Percentiles rank a stretch among this genome's conserved stretches.
These are phyloP conservation scores for Panthera leo DNA, from an alignment of 2,113 vertebrate genomes.

Conservation along the genomic window DNA sequence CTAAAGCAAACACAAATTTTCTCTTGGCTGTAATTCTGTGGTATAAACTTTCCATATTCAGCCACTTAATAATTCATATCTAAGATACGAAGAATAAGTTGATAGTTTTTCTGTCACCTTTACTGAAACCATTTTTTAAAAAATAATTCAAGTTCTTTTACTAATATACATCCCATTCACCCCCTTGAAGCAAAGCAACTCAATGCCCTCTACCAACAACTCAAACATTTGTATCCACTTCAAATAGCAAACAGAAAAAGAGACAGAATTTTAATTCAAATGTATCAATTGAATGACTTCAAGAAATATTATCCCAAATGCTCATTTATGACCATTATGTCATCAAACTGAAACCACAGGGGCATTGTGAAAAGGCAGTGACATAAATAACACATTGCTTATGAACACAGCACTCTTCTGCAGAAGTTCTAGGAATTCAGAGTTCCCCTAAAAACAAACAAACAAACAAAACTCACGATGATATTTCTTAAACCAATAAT, in stretches of 20 bases:
- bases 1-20: conserved; percentile 53
- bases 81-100: conserved; percentile 43
- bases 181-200: not conserved
- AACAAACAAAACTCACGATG: not conserved
- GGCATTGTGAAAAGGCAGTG: not conserved
- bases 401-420: not conserved
- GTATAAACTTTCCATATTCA: not conserved
- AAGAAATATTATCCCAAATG: conserved; percentile 27
- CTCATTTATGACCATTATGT: not conserved
- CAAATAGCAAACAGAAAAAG: conserved; percentile 12
- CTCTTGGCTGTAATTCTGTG: not conserved
- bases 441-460: not conserved
- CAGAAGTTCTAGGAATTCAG: conserved; percentile 21
- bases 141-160: conserved; percentile 22
- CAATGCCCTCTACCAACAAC: not conserved
- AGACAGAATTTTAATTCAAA: conserved; percentile 21
- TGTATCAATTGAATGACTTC: conserved; percentile 2
- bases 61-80: not conserved
- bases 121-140: conserved; percentile 33
- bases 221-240: not conserved
- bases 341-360: conserved; percentile 1
- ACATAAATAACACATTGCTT: not conserved
- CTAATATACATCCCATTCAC: not conserved
- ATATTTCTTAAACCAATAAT: conserved; percentile 18
- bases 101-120: not conserved